phyloP scores from a whole-genome alignment of 2,888 invertebrate genomes.

The Pollenia amentaria region DNA sequence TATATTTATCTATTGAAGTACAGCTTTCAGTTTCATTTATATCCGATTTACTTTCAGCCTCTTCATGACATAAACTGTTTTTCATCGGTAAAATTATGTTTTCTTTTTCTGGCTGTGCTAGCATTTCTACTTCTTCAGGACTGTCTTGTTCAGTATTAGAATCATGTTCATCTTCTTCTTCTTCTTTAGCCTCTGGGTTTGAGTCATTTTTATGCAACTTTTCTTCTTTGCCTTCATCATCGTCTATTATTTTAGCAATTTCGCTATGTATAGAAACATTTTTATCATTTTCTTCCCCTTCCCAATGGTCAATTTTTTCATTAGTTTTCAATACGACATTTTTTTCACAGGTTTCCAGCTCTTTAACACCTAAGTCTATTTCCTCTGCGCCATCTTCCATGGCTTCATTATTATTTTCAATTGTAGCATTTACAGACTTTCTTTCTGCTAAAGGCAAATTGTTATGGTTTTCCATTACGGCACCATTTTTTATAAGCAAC shows the following conservation, averaged over 20 bases:
- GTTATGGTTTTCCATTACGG: constrained; percentile 76
- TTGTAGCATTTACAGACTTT: constrained; percentile 1
- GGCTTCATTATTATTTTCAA: neutral
- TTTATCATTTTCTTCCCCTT: constrained; percentile 16
- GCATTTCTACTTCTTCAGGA: neutral
- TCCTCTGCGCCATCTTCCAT: neutral
- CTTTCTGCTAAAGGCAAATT: constrained; percentile 69
- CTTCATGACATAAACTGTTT: neutral
- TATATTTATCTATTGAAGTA: neutral
- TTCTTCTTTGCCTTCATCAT: constrained; percentile 18
- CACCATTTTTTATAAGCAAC: constrained; percentile 81
- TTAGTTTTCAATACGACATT: neutral
- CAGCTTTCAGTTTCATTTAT: neutral
- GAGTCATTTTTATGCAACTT: neutral
- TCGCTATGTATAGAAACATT: constrained; percentile 1
- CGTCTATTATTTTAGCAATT: constrained; percentile 11
- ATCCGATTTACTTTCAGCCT: neutral
- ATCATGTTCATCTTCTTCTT: neutral
- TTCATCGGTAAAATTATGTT: neutral
- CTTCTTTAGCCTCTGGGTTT: neutral
- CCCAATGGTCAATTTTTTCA: neutral
- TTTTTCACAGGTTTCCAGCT: constrained; percentile 21
- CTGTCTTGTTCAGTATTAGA: neutral
- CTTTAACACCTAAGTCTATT: constrained; percentile 15
- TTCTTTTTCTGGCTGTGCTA: neutral